Evolutionary conservation across 2,113 vertebrate genomes (phyloP).

Genomic region (Baryphthengus martii): DNA sequence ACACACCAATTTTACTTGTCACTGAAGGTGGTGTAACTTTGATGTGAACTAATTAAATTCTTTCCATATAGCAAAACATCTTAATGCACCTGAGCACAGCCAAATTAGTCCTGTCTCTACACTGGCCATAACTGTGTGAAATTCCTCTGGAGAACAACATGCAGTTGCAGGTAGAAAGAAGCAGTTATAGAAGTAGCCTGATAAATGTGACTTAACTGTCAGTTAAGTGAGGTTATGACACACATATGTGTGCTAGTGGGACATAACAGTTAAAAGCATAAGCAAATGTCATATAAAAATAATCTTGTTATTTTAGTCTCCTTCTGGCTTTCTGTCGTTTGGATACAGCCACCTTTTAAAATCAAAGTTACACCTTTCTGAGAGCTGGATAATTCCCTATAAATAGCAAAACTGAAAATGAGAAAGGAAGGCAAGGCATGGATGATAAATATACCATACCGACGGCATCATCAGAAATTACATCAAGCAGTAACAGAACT

Average conservation of each 20-base stretch:
- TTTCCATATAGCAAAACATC: constrained; percentile 20
- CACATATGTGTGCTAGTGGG: neutral
- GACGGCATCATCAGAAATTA: neutral
- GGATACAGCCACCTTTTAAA: neutral
- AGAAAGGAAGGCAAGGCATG: neutral
- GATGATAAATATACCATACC: neutral
- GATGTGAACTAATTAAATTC: constrained; percentile 41
- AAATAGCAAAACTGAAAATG: neutral
- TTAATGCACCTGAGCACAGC: neutral
- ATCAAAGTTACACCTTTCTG: neutral
- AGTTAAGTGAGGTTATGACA: neutral
- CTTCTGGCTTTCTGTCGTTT: neutral
- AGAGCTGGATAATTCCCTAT: neutral
- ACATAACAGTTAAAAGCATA: neutral
- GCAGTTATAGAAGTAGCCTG: neutral
- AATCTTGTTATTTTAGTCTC: neutral
- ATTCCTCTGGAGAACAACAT: neutral
- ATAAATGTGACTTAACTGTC: neutral
- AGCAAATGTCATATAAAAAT: neutral
- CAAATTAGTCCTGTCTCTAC: neutral
- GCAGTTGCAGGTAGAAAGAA: neutral
- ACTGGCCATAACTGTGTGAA: neutral
- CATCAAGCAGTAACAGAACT: neutral
- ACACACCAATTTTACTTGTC: constrained; percentile 14
- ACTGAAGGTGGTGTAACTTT: constrained; percentile 20